These are phyloP conservation scores for Oreocharis arfaki DNA, from an alignment of 2,113 vertebrate genomes.

Conservation along the genomic window DNA sequence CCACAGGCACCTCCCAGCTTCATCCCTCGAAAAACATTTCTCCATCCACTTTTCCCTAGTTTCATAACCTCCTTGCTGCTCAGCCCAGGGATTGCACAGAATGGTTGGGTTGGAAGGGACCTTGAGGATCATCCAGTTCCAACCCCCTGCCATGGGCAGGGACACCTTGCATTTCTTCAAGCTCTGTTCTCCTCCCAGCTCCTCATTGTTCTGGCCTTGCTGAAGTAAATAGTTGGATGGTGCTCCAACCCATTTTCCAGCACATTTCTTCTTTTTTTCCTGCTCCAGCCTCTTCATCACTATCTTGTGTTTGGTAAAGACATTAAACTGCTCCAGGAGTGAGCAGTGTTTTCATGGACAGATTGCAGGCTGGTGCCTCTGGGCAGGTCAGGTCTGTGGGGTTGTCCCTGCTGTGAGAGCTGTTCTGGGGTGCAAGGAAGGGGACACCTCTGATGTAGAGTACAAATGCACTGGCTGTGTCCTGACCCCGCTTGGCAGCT, in stretches of 20 bases:
- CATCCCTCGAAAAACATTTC: background rate
- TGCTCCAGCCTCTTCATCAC: background rate
- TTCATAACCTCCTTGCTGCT: background rate
- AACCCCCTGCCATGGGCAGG: background rate
- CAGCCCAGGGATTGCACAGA: background rate
- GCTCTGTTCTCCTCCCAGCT: background rate
- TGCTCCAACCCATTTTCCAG: background rate
- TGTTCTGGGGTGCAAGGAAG: background rate
- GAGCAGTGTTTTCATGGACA: background rate
- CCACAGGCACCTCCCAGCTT: background rate
- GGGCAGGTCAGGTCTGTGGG: background rate
- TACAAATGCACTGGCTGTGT: background rate
- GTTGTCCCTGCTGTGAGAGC: background rate
- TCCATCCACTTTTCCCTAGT: background rate
- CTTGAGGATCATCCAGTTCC: background rate
- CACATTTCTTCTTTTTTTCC: background rate
- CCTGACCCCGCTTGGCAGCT: background rate
- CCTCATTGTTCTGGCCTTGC: background rate
- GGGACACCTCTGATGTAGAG: rapidly evolving
- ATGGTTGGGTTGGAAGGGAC: background rate
- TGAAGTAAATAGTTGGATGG: background rate
- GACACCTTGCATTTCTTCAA: background rate
- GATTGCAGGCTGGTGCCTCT: background rate
- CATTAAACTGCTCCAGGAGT: background rate
- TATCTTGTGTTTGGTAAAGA: background rate